These are phyloP conservation scores for Aselliscus stoliczkanus DNA, from an alignment of 2,797 vertebrate species.

Conservation along the genomic window DNA sequence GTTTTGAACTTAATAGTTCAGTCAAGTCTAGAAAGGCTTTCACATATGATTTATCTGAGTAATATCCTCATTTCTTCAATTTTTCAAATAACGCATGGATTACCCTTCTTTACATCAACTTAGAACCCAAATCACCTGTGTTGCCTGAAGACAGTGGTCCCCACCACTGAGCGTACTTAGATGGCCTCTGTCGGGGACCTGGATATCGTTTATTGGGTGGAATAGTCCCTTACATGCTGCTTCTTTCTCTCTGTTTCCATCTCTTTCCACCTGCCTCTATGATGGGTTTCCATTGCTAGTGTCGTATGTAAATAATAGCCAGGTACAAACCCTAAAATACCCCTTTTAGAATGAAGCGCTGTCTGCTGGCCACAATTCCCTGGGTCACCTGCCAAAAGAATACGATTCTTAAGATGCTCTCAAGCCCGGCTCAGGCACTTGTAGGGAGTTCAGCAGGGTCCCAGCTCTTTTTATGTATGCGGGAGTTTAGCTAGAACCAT, in stretches of 20 bases:
- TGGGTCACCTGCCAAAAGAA: not conserved
- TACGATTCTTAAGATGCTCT: not conserved
- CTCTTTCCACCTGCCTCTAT: not conserved
- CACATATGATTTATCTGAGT: not conserved
- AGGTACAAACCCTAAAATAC: not conserved
- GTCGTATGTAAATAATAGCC: not conserved
- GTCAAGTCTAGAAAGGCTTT: not conserved
- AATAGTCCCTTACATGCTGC: not conserved
- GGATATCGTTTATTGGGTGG: not conserved
- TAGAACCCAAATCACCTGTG: slow-evolving; percentile 5
- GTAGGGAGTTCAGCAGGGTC: not conserved
- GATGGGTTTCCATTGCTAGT: not conserved
- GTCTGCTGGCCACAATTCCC: not conserved
- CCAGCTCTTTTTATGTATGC: not conserved
- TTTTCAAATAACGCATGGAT: slow-evolving; percentile 12
- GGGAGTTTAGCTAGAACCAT: not conserved
- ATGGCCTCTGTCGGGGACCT: slow-evolving; percentile 37
- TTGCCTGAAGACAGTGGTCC: slow-evolving; percentile 35
- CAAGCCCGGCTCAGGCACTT: not conserved
- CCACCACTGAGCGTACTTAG: not conserved
- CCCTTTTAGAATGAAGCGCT: not conserved
- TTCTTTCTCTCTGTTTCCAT: not conserved
- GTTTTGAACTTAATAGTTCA: slow-evolving; percentile 10
- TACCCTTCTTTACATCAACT: slow-evolving; percentile 25
- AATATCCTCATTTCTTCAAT: slow-evolving; percentile 16